These are phyloP conservation scores for Erebia aethiops DNA, from an alignment of 2,888 invertebrate species.

Conservation along the genomic window DNA sequence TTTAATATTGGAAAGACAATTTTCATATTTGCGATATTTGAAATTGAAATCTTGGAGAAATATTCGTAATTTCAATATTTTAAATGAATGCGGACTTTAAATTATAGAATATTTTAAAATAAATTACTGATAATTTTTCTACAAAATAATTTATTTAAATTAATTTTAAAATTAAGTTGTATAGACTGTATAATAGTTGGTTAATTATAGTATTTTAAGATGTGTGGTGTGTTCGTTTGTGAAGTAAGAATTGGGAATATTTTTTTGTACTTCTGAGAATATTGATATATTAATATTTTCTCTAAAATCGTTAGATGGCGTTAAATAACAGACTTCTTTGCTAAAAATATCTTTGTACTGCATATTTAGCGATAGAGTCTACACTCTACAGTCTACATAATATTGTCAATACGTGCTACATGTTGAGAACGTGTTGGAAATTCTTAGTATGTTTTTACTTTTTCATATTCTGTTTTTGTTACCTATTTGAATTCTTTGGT, in stretches of 20 bases:
- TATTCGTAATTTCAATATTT: not conserved
- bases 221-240: constrained; percentile 4
- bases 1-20: not conserved
- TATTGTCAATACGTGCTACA: constrained; percentile 8
- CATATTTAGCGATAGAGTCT: not conserved
- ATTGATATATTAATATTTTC: not conserved
- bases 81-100: not conserved
- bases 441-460: constrained; percentile 9
- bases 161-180: not conserved
- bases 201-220: constrained; percentile 10
- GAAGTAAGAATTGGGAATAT: constrained; percentile 10
- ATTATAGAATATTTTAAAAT: not conserved
- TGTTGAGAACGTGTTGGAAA: constrained; percentile 13
- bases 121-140: not conserved
- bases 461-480: not conserved
- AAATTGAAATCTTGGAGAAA: not conserved
- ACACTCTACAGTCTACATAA: not conserved
- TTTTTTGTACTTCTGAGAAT: not conserved
- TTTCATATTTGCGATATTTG: not conserved
- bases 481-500: not conserved
- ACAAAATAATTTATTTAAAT: constrained; percentile 9
- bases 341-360: not conserved
- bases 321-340: not conserved
- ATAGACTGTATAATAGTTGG: constrained; percentile 6
- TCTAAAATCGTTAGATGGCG: not conserved